Base-by-base conservation (phyloP, 2,888 invertebrate genomes). In the Proisotoma minuta region DNA sequence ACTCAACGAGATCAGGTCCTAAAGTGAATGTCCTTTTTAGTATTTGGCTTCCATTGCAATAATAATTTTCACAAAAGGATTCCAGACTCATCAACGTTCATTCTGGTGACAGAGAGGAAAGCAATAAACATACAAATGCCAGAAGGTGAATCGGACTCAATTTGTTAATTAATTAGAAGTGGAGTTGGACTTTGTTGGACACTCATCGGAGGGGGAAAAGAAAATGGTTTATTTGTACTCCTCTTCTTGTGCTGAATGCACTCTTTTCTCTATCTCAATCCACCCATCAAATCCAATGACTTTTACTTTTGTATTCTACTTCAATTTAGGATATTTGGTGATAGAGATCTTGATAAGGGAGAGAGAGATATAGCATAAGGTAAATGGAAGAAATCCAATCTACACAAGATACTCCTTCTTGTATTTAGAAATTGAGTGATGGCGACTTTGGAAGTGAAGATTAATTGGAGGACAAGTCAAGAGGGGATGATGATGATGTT, bases 141-240 rank as follows among this genome's bases (percentile, higher is more conserved):
- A 15, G 15, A 54, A 54, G 24, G 22, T 22, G 28, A 39, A 62
- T 27, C 26, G 56, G 62, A 60, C 58, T 60, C 58, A 67, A 67
- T 67, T 67, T 62, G 67, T 64, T 65, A 67, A 67, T 67, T 67
- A 67, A 67, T 67, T 67, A 67, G 34, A 34, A 64, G 62, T 12
- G 3, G 24, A 5, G 24, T 15, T 20, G 49, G 49, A 50, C 23
- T 5, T n/a, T 5, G 23, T 4, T 20, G 8, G 8, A 24, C n/a
- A n/a, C n/a, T n/a, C n/a, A n/a, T n/a, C n/a, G n/a, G n/a, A n/a
- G 3, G 3, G 5, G 28, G 3, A 5, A 28, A 29, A 47, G 47
- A 47, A n/a, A 5, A 47, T 12, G 18, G 27, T 51, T 27, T 51
- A 23, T 51, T 51, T 51, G 27, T 12, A 15, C 28, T 26, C 20